These are phyloP conservation scores for Acrocephalus scirpaceus DNA, from an alignment of 2,797 vertebrate species.

Conservation along the genomic window DNA sequence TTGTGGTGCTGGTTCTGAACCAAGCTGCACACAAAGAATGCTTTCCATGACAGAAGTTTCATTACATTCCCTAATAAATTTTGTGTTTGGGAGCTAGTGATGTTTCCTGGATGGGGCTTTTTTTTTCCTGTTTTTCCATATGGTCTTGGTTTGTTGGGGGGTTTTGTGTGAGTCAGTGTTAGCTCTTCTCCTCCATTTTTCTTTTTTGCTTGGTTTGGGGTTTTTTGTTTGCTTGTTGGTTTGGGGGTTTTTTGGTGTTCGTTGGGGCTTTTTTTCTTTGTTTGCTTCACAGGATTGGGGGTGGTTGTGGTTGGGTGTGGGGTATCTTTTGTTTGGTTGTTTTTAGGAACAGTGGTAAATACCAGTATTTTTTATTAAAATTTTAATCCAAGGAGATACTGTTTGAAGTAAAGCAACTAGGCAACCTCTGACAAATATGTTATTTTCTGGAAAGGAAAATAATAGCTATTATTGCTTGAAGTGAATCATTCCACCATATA, in stretches of 20 bases:
- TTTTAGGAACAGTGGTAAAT: neutral
- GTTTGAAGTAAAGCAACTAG: neutral
- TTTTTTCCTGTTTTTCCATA: neutral
- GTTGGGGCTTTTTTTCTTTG: neutral
- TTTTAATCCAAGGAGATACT: neutral
- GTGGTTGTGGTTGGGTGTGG: neutral
- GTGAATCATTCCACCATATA: neutral
- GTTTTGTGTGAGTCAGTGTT: accelerated
- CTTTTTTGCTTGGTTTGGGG: neutral
- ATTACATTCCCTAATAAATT: neutral
- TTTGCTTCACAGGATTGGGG: neutral
- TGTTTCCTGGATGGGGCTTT: neutral
- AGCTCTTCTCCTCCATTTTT: neutral
- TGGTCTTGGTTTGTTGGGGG: neutral
- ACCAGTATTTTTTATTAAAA: neutral
- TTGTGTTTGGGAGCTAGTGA: neutral
- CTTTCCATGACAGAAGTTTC: neutral
- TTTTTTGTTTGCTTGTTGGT: neutral
- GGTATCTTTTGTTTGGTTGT: neutral
- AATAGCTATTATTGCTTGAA: neutral
- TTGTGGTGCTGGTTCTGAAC: neutral
- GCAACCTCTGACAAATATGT: neutral
- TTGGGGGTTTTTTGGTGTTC: neutral
- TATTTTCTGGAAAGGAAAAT: neutral
- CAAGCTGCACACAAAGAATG: neutral